A percentile compares a stretch with the other conserved stretches of the same genome.
Conservation (phyloP, 2,888 invertebrate species). For the Tenthredo scrophulariae region DNA sequence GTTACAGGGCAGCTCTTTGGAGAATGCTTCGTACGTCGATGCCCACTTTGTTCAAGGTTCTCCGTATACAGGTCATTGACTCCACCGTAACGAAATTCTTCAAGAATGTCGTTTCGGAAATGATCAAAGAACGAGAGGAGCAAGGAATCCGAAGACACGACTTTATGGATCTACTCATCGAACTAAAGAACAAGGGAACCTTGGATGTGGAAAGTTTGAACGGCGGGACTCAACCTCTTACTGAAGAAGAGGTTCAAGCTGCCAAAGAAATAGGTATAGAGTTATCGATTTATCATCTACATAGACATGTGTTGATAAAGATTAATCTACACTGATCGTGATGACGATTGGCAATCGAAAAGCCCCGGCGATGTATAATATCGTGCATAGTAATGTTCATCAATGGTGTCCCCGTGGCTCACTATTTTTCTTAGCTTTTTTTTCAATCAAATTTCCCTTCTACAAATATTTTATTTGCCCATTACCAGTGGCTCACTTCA, state of each 20-base stretch:
- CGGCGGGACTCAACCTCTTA: slow-evolving; percentile 41
- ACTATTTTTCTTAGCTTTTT: too few relatives aligned
- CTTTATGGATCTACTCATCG: slow-evolving; percentile 76
- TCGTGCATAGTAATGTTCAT: too few relatives aligned
- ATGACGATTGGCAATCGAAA: background rate
- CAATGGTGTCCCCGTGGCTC: too few relatives aligned
- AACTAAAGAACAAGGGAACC: slow-evolving; percentile 72
- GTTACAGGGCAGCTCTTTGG: slow-evolving; percentile 73
- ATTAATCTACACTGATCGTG: background rate
- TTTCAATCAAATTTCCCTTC: too few relatives aligned
- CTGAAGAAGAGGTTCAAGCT: slow-evolving; percentile 60
- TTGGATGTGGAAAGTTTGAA: slow-evolving; percentile 62
- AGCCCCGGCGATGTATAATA: background rate
- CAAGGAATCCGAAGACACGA: slow-evolving; percentile 71
- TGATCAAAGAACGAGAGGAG: slow-evolving; percentile 72
- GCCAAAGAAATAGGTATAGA: slow-evolving; percentile 67
- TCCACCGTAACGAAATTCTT: slow-evolving; percentile 72
- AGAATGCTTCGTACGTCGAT: slow-evolving; percentile 72
- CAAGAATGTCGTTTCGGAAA: slow-evolving; percentile 71
- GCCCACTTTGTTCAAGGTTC: slow-evolving; percentile 68
- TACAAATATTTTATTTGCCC: too few relatives aligned
- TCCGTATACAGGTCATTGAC: slow-evolving; percentile 71
- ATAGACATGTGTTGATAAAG: background rate
- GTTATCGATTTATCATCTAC: too few relatives aligned
- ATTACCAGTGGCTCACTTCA: too few relatives aligned